Conservation (phyloP, 30 jellyfish, hydroid and myxozoan species). For the Aurelia aurita region DNA sequence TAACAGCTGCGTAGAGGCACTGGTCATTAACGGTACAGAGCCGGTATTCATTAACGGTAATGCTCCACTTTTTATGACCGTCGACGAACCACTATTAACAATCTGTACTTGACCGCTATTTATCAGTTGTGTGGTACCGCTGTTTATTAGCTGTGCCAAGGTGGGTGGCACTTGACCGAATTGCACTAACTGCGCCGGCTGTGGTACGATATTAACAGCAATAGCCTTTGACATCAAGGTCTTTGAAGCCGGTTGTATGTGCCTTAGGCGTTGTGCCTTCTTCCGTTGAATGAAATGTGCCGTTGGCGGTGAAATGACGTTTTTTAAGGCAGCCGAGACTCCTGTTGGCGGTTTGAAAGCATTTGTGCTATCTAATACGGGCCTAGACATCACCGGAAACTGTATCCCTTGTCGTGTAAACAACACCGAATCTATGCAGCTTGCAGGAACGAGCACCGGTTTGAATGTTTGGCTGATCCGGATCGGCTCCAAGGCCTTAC, state of each 20-base stretch:
- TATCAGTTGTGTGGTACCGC: slow-evolving; percentile 52
- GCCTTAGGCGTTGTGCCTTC: slow-evolving; percentile 45
- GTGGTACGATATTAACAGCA: slow-evolving; percentile 97
- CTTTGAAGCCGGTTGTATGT: slow-evolving; percentile 73
- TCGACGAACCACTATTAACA: too few relatives aligned
- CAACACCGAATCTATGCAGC: slow-evolving; percentile 17
- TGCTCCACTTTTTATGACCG: too few relatives aligned
- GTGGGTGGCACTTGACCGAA: slow-evolving; percentile 82
- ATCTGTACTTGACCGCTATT: too few relatives aligned
- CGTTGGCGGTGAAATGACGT: slow-evolving; percentile 25
- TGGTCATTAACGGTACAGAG: too few relatives aligned
- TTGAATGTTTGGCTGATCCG: slow-evolving; percentile 7
- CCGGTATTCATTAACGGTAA: too few relatives aligned
- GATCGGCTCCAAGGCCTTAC: not conserved
- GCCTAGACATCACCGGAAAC: not conserved
- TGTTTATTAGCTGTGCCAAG: slow-evolving; percentile 83
- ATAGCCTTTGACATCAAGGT: slow-evolving; percentile 81
- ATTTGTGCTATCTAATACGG: slow-evolving; percentile 9
- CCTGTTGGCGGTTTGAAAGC: not conserved
- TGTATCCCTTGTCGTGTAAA: slow-evolving; percentile 6
- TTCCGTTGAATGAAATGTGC: slow-evolving; percentile 27
- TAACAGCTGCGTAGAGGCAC: too few relatives aligned
- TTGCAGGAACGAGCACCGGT: slow-evolving; percentile 15
- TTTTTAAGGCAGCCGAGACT: slow-evolving; percentile 29
- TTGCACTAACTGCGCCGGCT: slow-evolving; percentile 93